These are phyloP conservation scores for Corvus cornix DNA, from an alignment of 2,113 vertebrate species.

Conservation along the genomic window DNA sequence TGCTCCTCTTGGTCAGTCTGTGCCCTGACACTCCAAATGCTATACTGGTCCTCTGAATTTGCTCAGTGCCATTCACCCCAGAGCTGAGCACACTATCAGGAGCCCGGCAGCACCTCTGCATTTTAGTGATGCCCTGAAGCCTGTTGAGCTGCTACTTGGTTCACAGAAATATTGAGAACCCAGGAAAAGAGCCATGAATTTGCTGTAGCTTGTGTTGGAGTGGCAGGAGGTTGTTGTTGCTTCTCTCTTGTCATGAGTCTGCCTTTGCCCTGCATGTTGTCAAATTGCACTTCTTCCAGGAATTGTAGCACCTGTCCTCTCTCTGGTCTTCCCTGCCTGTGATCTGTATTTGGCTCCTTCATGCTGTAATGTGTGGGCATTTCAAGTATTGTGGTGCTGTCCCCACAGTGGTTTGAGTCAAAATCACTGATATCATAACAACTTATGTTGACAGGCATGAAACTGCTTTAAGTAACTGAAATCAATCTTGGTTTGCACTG, in stretches of 20 bases:
- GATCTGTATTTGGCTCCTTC: neutral
- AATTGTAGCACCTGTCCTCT: neutral
- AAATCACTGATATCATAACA: neutral
- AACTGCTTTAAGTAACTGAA: neutral
- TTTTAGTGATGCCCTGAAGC: neutral
- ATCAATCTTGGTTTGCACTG: neutral
- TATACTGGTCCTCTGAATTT: neutral
- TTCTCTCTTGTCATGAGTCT: neutral
- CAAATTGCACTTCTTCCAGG: neutral
- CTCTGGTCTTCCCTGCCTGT: neutral
- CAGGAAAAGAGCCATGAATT: neutral
- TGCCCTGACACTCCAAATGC: neutral
- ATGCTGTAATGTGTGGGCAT: neutral
- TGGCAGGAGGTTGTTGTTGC: neutral
- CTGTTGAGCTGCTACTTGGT: neutral
- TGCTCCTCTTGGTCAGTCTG: neutral
- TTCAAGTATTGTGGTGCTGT: neutral
- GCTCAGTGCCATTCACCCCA: neutral
- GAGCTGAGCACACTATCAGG: neutral
- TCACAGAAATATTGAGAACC: neutral
- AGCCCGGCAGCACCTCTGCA: accelerated
- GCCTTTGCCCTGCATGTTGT: neutral
- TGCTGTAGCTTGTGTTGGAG: neutral
- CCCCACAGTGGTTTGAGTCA: neutral
- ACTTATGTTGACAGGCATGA: neutral